Percentiles rank a stretch among this genome's conserved stretches.
Conservation (phyloP, 2,888 invertebrate genomes). For the Thyatira batis region DNA sequence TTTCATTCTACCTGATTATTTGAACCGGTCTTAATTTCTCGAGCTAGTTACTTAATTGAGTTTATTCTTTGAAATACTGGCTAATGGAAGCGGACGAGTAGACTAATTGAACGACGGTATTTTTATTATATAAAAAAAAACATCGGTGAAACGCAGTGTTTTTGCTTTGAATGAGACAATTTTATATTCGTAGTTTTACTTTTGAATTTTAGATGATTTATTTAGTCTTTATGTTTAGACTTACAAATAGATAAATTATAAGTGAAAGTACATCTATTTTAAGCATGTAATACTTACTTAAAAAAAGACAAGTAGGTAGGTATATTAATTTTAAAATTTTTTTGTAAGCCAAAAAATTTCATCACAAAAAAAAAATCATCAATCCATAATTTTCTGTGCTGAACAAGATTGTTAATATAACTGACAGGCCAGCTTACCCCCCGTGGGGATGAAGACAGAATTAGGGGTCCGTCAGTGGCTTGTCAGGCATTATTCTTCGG, state of each 20-base stretch:
- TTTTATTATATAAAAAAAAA: too few species aligned
- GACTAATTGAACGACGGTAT: neutral
- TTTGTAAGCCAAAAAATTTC: neutral
- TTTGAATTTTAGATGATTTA: too few species aligned
- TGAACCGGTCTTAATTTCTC: constrained; percentile 38
- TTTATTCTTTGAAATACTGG: constrained; percentile 21
- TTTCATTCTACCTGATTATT: constrained; percentile 43
- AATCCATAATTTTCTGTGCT: constrained; percentile 13
- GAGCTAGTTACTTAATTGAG: constrained; percentile 46
- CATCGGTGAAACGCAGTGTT: too few species aligned
- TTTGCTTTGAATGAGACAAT: too few species aligned
- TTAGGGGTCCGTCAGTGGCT: constrained; percentile 50
- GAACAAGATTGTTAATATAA: constrained; percentile 34
- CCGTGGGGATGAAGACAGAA: constrained; percentile 33
- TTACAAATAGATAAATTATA: too few species aligned
- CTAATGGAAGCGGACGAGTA: constrained; percentile 9
- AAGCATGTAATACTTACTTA: too few species aligned
- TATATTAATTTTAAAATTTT: too few species aligned
- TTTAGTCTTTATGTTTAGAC: too few species aligned
- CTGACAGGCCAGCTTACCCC: constrained; percentile 28
- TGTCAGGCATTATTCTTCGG: constrained; percentile 40
- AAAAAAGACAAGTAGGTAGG: too few species aligned
- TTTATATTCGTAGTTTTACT: too few species aligned
- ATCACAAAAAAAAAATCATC: constrained; percentile 1
- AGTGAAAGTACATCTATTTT: too few species aligned